These are phyloP conservation scores for Erinaceus europaeus DNA, from an alignment of 2,113 vertebrate genomes.

Conservation along the genomic window DNA sequence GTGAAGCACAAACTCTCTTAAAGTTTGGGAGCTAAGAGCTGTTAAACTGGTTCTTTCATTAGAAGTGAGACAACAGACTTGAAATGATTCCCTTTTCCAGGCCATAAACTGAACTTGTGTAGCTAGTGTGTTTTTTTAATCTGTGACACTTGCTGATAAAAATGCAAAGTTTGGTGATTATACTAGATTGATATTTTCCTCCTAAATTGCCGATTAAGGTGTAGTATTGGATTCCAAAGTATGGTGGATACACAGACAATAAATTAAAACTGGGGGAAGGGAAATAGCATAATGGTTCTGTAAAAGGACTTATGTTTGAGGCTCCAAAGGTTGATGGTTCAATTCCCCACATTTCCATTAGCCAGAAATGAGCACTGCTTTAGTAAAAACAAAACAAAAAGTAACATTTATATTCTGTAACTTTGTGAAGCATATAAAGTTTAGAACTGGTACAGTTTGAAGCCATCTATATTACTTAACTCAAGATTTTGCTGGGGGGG, in stretches of 20 bases:
- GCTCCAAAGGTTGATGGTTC: too few species aligned
- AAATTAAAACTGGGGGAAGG: slow-evolving; percentile 11
- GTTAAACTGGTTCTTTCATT: slow-evolving; percentile 27
- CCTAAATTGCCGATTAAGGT: not conserved
- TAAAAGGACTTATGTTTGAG: too few species aligned
- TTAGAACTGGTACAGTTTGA: too few species aligned
- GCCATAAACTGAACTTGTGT: not conserved
- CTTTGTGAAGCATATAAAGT: too few species aligned
- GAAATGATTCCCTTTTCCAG: slow-evolving; percentile 6
- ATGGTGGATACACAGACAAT: not conserved
- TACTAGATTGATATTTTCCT: not conserved
- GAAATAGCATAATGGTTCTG: too few species aligned
- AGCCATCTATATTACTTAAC: not conserved
- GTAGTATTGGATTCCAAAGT: too few species aligned
- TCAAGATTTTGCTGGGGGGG: not conserved
- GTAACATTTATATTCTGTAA: too few species aligned
- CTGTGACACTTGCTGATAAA: not conserved
- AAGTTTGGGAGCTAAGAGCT: not conserved
- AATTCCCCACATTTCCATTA: too few species aligned
- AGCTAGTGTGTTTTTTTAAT: not conserved
- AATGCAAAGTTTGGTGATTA: not conserved
- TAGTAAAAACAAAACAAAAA: too few species aligned
- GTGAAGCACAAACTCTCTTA: not conserved
- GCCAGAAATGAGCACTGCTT: too few species aligned
- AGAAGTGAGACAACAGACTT: slow-evolving; percentile 18